Conservation (phyloP, 2,888 invertebrate genomes). For the Proisotoma minuta region DNA sequence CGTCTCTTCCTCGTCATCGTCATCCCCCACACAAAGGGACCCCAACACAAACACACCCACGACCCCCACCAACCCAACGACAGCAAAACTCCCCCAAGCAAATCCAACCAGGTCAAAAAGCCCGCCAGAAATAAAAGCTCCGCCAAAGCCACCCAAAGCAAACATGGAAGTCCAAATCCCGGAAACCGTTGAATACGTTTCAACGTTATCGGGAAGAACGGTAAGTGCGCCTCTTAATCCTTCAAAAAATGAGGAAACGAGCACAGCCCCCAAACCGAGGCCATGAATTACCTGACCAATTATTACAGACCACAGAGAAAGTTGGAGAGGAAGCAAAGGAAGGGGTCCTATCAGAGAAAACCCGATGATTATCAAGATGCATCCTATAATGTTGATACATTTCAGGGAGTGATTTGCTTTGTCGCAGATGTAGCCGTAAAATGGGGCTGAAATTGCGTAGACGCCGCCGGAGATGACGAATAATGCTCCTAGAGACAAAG, state of each 20-base stretch:
- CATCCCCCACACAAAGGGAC: too few relatives aligned
- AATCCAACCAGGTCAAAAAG: slow-evolving; percentile 25
- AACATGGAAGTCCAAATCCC: slow-evolving; percentile 87
- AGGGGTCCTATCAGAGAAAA: slow-evolving; percentile 75
- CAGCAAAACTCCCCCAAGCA: slow-evolving; percentile 12
- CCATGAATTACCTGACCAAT: slow-evolving; percentile 71
- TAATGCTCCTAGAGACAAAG: slow-evolving; percentile 69
- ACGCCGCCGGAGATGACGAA: slow-evolving; percentile 78
- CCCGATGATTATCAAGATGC: slow-evolving; percentile 62
- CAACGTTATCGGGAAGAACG: slow-evolving; percentile 75
- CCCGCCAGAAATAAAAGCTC: slow-evolving; percentile 54
- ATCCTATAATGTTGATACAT: slow-evolving; percentile 63
- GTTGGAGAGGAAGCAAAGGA: slow-evolving; percentile 64
- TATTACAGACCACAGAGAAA: slow-evolving; percentile 63
- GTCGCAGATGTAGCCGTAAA: slow-evolving; percentile 77
- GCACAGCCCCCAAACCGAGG: slow-evolving; percentile 75
- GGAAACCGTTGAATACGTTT: slow-evolving; percentile 82
- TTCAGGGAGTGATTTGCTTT: slow-evolving; percentile 59
- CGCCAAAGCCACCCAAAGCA: slow-evolving; percentile 79
- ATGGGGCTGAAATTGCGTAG: slow-evolving; percentile 66
- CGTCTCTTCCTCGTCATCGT: too few relatives aligned
- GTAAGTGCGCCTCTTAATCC: slow-evolving; percentile 69
- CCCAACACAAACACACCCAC: too few relatives aligned
- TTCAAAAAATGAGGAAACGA: slow-evolving; percentile 80
- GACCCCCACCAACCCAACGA: slow-evolving; percentile 26